Conservation (phyloP, 2,797 vertebrate genomes). For the Sebastes nivosus region DNA sequence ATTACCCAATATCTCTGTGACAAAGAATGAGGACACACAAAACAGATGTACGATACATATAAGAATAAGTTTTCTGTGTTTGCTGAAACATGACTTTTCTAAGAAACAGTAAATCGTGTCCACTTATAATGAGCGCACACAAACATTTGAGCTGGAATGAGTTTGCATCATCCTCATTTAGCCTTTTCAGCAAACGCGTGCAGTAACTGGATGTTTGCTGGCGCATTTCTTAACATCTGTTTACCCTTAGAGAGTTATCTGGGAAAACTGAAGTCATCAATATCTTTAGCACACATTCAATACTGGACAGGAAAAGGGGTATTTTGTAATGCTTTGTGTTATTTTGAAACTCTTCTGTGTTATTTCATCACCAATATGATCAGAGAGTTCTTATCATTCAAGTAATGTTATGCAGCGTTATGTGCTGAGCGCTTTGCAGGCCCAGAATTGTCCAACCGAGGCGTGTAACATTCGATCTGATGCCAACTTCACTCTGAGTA, state of each 20-base stretch:
- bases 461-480: conserved; percentile 1
- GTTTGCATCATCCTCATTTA: not conserved
- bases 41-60: not conserved
- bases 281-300: conserved; percentile 10
- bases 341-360: not conserved
- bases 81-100: not conserved
- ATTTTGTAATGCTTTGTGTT: not conserved
- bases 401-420: not conserved
- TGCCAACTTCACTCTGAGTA: conserved; percentile 31
- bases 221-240: conserved; percentile 13
- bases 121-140: not conserved
- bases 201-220: not conserved
- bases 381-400: not conserved
- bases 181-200: not conserved
- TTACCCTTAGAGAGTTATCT: conserved; percentile 17
- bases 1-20: not conserved
- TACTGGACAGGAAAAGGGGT: not conserved
- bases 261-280: conserved; percentile 8
- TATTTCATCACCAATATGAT: not conserved
- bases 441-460: conserved; percentile 7
- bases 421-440: conserved; percentile 10
- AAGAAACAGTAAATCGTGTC: not conserved
- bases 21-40: not conserved
- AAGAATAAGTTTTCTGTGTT: not conserved
- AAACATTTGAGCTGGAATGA: not conserved